These are phyloP conservation scores for Zaprionus lineosus DNA, from an alignment of 2,888 invertebrate species.

Conservation along the genomic window DNA sequence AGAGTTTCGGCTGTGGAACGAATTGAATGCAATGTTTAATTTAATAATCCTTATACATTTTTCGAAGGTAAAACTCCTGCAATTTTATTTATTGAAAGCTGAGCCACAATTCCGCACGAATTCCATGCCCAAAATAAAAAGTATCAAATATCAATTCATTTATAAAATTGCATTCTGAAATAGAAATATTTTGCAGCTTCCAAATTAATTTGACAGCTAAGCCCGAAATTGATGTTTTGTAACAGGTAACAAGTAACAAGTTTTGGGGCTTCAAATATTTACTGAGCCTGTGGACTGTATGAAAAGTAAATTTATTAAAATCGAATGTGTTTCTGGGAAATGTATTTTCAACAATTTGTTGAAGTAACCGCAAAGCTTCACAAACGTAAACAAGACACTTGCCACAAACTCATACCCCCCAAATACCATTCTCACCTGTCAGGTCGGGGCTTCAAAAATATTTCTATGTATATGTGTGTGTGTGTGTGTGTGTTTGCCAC, in stretches of 20 bases:
- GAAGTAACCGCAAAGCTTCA: slow-evolving; percentile 40
- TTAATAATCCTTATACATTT: no score
- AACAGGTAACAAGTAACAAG: no score
- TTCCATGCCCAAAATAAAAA: no score
- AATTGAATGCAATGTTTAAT: no score
- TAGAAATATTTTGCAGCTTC: not conserved
- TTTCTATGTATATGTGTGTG: slow-evolving; percentile 10
- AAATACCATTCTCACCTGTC: slow-evolving; percentile 42
- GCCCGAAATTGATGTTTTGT: not conserved
- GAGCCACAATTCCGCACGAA: no score
- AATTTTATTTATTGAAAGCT: no score
- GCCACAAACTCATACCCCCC: not conserved
- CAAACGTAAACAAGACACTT: slow-evolving; percentile 39
- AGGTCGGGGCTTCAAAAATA: slow-evolving; percentile 46
- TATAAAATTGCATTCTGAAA: not conserved
- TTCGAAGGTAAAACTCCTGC: no score
- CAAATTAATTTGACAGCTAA: not conserved
- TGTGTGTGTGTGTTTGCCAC: slow-evolving; percentile 52
- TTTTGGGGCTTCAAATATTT: no score
- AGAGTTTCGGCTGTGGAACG: no score
- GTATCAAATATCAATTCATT: no score
- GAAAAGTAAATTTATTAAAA: slow-evolving; percentile 1
- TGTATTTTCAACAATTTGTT: slow-evolving; percentile 25
- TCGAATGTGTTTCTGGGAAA: slow-evolving; percentile 8
- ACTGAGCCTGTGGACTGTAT: no score